phyloP scores from a whole-genome alignment of 2,888 invertebrate genomes.

The Scaptomyza parva region DNA sequence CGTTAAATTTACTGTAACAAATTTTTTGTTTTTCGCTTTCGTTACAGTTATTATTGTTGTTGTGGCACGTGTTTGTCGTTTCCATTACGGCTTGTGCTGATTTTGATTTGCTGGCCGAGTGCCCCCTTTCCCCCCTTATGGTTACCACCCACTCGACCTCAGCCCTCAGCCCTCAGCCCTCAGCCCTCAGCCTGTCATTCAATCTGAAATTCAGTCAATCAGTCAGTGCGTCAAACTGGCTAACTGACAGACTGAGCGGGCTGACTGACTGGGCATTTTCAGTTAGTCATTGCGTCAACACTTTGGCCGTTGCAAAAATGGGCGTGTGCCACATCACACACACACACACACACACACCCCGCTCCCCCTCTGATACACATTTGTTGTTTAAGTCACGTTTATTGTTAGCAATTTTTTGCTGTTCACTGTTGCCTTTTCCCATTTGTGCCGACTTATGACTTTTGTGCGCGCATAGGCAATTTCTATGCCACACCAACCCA shows the following conservation, averaged over 20 bases:
- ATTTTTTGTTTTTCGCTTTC: constrained; percentile 35
- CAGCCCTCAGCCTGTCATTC: constrained; percentile 57
- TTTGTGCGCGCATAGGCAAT: constrained; percentile 72
- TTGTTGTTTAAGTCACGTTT: constrained; percentile 66
- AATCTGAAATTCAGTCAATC: constrained; percentile 81
- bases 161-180: not conserved
- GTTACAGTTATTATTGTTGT: constrained; percentile 24
- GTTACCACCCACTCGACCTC: no score
- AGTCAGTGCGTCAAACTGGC: constrained; percentile 60
- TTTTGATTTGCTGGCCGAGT: constrained; percentile 74
- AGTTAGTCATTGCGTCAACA: constrained; percentile 80
- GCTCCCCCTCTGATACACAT: constrained; percentile 21
- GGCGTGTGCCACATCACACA: constrained; percentile 14
- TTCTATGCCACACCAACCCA: constrained; percentile 52
- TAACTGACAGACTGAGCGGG: constrained; percentile 32
- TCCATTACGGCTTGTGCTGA: constrained; percentile 81
- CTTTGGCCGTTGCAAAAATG: constrained; percentile 48
- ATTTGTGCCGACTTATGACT: constrained; percentile 75
- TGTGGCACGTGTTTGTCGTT: constrained; percentile 78
- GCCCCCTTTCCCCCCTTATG: not conserved
- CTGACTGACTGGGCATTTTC: no score
- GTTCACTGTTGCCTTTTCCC: constrained; percentile 23
- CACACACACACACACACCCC: constrained; percentile 12
- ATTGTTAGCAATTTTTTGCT: constrained; percentile 65
- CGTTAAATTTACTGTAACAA: constrained; percentile 73